Percentiles rank a stretch among this genome's conserved stretches.
Evolutionary conservation across 2,888 invertebrate species (phyloP).

Genomic region (Amphipyra tragopoginis): DNA sequence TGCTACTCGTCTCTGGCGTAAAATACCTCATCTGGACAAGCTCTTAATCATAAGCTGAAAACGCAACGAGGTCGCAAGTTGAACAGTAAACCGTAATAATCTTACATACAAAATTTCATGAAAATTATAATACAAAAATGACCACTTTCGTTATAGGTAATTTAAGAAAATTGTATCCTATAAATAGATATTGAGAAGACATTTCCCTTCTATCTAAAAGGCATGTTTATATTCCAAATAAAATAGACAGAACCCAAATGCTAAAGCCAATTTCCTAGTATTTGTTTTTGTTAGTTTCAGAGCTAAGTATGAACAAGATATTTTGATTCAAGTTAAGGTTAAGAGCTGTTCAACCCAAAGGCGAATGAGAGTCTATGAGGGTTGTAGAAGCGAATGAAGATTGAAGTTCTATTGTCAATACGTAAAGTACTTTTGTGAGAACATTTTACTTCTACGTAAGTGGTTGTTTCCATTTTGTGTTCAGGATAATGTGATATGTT

Average conservation of each 20-base stretch:
- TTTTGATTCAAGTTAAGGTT: slow-evolving; percentile 37
- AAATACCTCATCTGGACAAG: too few species aligned
- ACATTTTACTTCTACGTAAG: background rate
- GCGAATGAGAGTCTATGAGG: slow-evolving; percentile 16
- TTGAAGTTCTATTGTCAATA: slow-evolving; percentile 29
- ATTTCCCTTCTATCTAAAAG: too few species aligned
- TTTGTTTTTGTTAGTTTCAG: slow-evolving; percentile 36
- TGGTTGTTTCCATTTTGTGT: background rate
- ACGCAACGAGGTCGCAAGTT: too few species aligned
- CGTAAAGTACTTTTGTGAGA: background rate
- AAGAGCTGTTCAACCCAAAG: slow-evolving; percentile 30
- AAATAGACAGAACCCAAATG: slow-evolving; percentile 22
- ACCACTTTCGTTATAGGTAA: too few species aligned
- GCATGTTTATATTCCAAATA: background rate
- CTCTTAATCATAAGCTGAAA: too few species aligned
- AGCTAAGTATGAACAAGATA: slow-evolving; percentile 32
- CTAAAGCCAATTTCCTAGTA: slow-evolving; percentile 12
- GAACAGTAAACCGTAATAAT: too few species aligned
- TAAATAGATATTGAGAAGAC: too few species aligned
- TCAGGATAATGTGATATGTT: background rate
- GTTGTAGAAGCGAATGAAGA: slow-evolving; percentile 3
- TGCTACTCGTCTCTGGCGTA: too few species aligned
- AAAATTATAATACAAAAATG: too few species aligned
- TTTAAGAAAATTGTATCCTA: background rate
- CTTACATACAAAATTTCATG: too few species aligned